phyloP scores from a whole-genome alignment of 2,888 invertebrate genomes.

The Tethea ocularis region DNA sequence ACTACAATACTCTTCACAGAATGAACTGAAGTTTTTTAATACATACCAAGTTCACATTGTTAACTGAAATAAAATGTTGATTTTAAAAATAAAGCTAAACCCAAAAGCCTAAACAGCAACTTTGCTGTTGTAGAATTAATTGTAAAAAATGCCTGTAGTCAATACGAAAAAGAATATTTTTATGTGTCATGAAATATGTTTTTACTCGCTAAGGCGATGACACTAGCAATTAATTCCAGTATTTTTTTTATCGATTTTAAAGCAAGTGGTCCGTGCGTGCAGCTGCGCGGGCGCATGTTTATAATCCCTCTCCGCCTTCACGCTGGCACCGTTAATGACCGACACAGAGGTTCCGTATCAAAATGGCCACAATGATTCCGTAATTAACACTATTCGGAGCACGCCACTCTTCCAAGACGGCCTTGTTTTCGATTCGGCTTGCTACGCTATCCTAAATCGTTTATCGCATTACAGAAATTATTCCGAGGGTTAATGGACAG shows the following conservation, averaged over 20 bases:
- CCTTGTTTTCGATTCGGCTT: slow-evolving; percentile 77
- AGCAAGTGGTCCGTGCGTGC: slow-evolving; percentile 51
- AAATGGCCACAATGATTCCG: slow-evolving; percentile 61
- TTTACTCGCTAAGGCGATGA: slow-evolving; percentile 30
- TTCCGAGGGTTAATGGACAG: slow-evolving; percentile 64
- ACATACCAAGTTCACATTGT: not conserved
- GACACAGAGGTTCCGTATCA: slow-evolving; percentile 58
- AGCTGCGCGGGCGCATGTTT: slow-evolving; percentile 60
- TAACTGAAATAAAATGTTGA: not conserved
- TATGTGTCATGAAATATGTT: slow-evolving; percentile 19
- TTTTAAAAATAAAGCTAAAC: not conserved
- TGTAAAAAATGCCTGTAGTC: slow-evolving; percentile 11
- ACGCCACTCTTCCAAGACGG: slow-evolving; percentile 65
- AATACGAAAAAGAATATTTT: slow-evolving; percentile 36
- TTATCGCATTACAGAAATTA: slow-evolving; percentile 64
- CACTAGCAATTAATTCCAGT: slow-evolving; percentile 26
- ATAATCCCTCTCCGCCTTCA: slow-evolving; percentile 34
- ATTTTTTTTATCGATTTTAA: slow-evolving; percentile 37
- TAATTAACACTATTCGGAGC: slow-evolving; percentile 74
- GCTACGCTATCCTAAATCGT: slow-evolving; percentile 73
- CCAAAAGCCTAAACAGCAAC: not conserved
- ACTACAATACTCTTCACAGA: slow-evolving; percentile 12
- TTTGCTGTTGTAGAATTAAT: slow-evolving; percentile 11
- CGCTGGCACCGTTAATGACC: slow-evolving; percentile 58
- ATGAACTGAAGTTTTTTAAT: not conserved